Evolutionary conservation across 2,797 vertebrate species (phyloP), one percentile per base, ranked within the genome.

Genomic region (Melopsittacus undulatus): DNA sequence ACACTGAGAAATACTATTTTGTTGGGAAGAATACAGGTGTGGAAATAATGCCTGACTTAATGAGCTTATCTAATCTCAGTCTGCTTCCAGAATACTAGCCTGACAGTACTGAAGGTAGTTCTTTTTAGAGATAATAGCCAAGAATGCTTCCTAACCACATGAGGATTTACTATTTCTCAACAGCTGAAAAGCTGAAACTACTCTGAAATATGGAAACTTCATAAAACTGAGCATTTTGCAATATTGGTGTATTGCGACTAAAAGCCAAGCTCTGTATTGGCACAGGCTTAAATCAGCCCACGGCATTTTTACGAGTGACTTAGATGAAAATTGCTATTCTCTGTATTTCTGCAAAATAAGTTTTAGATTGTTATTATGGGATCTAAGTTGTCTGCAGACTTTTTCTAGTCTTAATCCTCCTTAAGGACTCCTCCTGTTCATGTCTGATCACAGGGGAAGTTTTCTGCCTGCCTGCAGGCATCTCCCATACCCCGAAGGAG

Each of bases 401-500:
- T 46, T 72, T 69, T 19, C 23, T 14, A 3, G 11, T 13, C 16
- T 52, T 45, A 42, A 46, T 66, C 21, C 32, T 74, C 19, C 20
- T 12, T 15, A 7, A 1, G 9, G 66, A 1, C 27, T 56, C 59
- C 21, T 80, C 26, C 62, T 59, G 48, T 69, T 80, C 24, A 2
- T 4, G 13, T 8, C 42, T 54, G 67, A 18, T 6, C 13, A 59
- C 20, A 17, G 52, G 40, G 69, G 38, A 6, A 48, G 77, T 73
- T 16, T 56, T 59, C 64, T 54, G 46, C 52, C 69, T 52, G 30
- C 48, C 82, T 6, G 21, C 45, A 34, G 62, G 18, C 13, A 43
- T 32, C 63, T 63, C 26, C 45, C 0, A 0, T n/a, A 42, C 30
- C 34, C 54, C 0, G 0, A 0, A 0, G 45, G 4, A 36, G 81